Conservation (phyloP, 1,140 invertebrate species). For the Caerostris extrusa region DNA sequence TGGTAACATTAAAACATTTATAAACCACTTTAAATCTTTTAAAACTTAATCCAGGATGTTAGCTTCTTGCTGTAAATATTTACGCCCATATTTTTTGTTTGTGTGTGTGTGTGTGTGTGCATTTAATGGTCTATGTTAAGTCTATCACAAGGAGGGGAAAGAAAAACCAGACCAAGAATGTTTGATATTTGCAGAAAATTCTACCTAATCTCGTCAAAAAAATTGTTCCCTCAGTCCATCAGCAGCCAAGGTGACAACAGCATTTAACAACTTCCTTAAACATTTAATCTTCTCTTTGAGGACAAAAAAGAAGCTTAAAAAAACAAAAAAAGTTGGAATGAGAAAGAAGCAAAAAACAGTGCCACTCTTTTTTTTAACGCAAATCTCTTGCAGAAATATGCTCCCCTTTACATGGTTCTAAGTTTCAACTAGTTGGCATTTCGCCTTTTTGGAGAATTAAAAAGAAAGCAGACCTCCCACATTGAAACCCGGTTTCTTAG, state of each 20-base stretch:
- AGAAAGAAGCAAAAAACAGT: conserved; percentile 2
- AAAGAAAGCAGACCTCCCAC: conserved; percentile 65
- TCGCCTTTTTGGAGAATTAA: background rate
- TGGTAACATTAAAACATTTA: no score
- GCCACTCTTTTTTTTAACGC: background rate
- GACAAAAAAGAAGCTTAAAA: background rate
- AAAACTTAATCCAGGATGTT: no score
- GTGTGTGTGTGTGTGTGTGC: no score
- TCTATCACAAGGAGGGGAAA: background rate
- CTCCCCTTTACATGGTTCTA: background rate
- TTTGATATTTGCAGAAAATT: background rate
- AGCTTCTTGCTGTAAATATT: background rate
- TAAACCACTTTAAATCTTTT: no score
- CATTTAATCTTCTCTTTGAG: conserved; percentile 28
- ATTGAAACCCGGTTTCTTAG: conserved; percentile 24
- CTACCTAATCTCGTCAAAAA: background rate
- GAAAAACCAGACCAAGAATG: background rate
- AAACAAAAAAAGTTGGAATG: conserved; percentile 15
- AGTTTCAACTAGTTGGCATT: conserved; percentile 55
- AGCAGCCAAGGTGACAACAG: conserved; percentile 58
- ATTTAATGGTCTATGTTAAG: no score
- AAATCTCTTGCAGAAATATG: background rate
- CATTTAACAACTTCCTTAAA: conserved; percentile 57
- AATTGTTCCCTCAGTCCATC: background rate
- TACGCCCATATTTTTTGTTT: background rate